Conservation (phyloP, 2,797 vertebrate species). For the Catostomus latipinnis region DNA sequence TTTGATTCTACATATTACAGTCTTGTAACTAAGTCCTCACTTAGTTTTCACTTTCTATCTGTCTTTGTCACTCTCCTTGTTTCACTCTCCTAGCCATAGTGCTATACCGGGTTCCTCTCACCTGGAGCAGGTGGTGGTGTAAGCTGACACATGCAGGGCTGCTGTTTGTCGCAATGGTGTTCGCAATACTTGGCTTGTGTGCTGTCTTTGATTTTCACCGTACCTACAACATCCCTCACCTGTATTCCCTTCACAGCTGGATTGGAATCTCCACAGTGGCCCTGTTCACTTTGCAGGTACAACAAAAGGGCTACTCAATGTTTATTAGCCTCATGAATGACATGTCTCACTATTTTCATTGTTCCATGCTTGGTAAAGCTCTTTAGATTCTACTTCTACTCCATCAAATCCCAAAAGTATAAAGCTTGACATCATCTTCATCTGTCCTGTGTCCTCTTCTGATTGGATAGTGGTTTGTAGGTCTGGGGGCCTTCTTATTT, state of each 20-base stretch:
- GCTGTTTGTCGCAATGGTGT: constrained; percentile 61
- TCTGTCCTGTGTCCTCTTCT: constrained; percentile 3
- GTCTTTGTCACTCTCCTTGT: not conserved
- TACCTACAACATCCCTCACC: constrained; percentile 59
- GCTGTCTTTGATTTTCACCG: constrained; percentile 76
- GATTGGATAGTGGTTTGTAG: constrained; percentile 71
- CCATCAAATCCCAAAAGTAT: not conserved
- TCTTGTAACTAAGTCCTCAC: not conserved
- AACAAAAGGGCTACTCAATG: not conserved
- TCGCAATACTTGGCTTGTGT: constrained; percentile 69
- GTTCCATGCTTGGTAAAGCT: not conserved
- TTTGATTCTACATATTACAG: not conserved
- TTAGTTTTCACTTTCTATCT: not conserved
- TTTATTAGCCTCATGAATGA: not conserved
- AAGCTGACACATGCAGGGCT: constrained; percentile 70
- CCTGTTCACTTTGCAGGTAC: constrained; percentile 79
- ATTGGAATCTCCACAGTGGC: constrained; percentile 72
- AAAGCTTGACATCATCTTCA: constrained; percentile 8
- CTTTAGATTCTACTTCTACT: not conserved
- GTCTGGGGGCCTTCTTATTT: constrained; percentile 73
- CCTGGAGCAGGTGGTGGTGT: constrained; percentile 75
- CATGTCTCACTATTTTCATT: constrained; percentile 1
- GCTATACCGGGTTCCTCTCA: constrained; percentile 75
- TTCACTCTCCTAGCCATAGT: constrained; percentile 64
- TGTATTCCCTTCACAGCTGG: constrained; percentile 84